These are phyloP conservation scores for Neodontobutis hainanensis DNA, from an alignment of 2,113 vertebrate genomes.

Conservation along the genomic window DNA sequence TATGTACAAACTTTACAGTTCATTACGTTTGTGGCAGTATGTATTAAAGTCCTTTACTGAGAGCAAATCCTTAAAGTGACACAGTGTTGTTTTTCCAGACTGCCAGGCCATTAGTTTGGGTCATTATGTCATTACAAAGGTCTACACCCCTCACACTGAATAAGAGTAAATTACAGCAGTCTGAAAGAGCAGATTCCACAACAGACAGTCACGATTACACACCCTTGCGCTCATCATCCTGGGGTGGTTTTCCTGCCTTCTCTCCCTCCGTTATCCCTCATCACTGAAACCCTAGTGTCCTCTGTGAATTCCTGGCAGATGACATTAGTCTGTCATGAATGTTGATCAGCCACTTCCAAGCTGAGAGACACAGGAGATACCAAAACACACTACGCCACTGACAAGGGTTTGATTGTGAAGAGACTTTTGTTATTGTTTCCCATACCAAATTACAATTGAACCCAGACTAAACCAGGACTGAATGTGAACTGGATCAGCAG, in stretches of 20 bases:
- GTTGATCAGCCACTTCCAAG: conserved; percentile 6
- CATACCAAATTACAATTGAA: no score
- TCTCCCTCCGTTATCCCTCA: not conserved
- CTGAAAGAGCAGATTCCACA: conserved; percentile 27
- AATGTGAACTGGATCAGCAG: no score
- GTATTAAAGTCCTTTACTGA: no score
- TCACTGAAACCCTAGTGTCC: not conserved
- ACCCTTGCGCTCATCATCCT: conserved; percentile 2
- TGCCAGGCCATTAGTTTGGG: no score
- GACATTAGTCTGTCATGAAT: conserved; percentile 33
- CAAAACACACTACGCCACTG: conserved; percentile 3
- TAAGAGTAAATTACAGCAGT: no score
- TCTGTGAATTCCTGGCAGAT: conserved; percentile 23
- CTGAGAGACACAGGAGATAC: not conserved
- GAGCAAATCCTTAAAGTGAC: no score
- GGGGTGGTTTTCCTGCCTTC: not conserved
- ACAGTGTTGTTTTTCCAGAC: no score
- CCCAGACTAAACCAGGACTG: no score
- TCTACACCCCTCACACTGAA: no score
- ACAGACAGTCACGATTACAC: conserved; percentile 25
- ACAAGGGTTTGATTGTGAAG: not conserved
- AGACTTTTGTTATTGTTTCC: not conserved
- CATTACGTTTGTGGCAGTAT: no score
- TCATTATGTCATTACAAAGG: no score
- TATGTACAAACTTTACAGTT: no score